These are phyloP conservation scores for Anableps anableps DNA, from an alignment of 2,797 vertebrate species.

Conservation along the genomic window DNA sequence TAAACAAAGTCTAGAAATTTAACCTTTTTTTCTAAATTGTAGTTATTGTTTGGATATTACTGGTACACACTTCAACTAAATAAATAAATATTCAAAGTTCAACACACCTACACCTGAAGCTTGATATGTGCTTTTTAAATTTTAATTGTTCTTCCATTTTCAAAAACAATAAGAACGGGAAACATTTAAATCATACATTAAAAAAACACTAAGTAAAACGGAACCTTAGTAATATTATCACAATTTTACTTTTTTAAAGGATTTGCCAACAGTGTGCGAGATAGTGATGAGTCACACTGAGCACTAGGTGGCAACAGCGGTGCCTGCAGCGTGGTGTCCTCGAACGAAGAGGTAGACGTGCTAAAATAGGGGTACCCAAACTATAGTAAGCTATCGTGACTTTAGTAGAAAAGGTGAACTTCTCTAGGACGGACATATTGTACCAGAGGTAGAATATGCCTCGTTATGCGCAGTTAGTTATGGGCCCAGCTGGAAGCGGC, in stretches of 20 bases:
- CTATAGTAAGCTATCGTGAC: background rate
- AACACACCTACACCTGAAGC: background rate
- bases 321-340: fast-evolving
- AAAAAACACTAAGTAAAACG: background rate
- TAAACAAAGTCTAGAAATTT: no score
- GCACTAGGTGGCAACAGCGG: slow-evolving; percentile 25
- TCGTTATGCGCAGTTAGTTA: slow-evolving; percentile 94
- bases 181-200: no score
- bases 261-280: background rate
- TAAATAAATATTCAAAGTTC: background rate
- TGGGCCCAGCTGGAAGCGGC: slow-evolving; percentile 96
- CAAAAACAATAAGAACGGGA: no score
- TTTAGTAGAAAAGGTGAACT: background rate
- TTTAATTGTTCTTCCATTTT: no score
- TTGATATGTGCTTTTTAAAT: background rate
- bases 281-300: background rate
- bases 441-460: slow-evolving; percentile 82
- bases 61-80: no score
- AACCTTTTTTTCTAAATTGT: no score
- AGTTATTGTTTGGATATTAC: no score
- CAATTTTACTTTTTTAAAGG: background rate
- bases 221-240: background rate
- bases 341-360: slow-evolving; percentile 8
- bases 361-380: background rate
- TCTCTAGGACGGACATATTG: fast-evolving